phyloP scores from a whole-genome alignment of 1,140 invertebrate genomes.

The Brachystomella parvula region DNA sequence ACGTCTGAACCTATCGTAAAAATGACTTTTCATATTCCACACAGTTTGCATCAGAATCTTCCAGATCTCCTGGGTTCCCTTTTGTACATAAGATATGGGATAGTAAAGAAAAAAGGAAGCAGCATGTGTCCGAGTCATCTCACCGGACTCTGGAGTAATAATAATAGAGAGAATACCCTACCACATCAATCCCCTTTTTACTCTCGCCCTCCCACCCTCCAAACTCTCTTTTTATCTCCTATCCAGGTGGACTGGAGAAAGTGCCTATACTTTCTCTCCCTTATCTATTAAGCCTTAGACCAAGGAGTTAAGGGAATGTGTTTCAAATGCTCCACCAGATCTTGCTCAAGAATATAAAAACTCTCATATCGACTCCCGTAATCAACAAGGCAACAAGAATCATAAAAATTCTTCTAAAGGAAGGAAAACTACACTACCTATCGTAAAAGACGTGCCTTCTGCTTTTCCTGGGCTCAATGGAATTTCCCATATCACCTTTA shows the following conservation, averaged over 20 bases:
- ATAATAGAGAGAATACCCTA: too few species aligned
- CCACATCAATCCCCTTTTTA: too few species aligned
- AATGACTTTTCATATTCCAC: slow-evolving; percentile 38
- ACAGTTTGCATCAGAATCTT: too few species aligned
- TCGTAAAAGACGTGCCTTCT: too few species aligned
- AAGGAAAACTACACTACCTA: slow-evolving; percentile 21
- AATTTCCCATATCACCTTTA: too few species aligned
- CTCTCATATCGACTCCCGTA: slow-evolving; percentile 33
- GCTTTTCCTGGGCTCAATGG: too few species aligned
- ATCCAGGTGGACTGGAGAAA: slow-evolving; percentile 4
- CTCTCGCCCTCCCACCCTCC: slow-evolving; percentile 15
- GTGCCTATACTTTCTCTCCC: too few species aligned
- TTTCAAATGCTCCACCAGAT: slow-evolving; percentile 8
- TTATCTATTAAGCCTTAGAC: slow-evolving; percentile 1
- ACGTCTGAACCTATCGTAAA: slow-evolving; percentile 37
- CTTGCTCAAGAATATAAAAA: slow-evolving; percentile 36
- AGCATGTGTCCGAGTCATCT: too few species aligned
- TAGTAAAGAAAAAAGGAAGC: too few species aligned
- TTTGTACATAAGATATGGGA: too few species aligned
- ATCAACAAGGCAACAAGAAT: slow-evolving; percentile 38
- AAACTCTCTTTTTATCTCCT: slow-evolving; percentile 4
- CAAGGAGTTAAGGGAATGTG: slow-evolving; percentile 5
- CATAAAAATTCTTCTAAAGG: slow-evolving; percentile 37
- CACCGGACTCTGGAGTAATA: too few species aligned
- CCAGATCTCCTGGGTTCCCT: too few species aligned